Evolutionary conservation across 2,113 vertebrate species (phyloP), one percentile per base, ranked within the genome.

Genomic region (Galeopterus variegatus): DNA sequence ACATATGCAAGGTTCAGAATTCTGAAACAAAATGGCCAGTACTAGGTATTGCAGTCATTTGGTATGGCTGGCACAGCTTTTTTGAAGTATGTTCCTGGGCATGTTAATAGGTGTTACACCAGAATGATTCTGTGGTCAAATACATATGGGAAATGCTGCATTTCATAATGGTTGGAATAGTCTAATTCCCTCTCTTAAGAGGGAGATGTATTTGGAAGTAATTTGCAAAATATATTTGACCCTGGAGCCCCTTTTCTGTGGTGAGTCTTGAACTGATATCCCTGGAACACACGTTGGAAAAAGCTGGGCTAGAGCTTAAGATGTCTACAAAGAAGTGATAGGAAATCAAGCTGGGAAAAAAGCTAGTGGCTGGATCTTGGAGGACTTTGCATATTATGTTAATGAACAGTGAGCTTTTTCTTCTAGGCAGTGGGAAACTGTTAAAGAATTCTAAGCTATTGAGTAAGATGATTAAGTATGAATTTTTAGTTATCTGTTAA

Each of bases 401-500:
- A 80, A 84, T 33, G 92, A 94, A 88, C 6, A 60, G 1, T 79
- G 73, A 45, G 50, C 60, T 81, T 87, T 80, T 80, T 87, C 73
- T n/a, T 84, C 64, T 73, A 60, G 33, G 6, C 50, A 52, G 10
- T 73, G 18, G 36, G 41, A 73, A 84, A 93, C 48, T 48, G 33
- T 64, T 77, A 41, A 75, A 58, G 41, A 79, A 54, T n/a, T 85
- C 73, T 70, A 86, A 94, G 31, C 24, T 90, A n/a, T 64, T 84
- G 50, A 26, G 13, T 93, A 87, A 86, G 36, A 60, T 80, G 58
- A 45, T 79, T 70, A 82, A 81, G 50, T 88, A 14, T 94, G 18
- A 95, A 93, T 88, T 65, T 97, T 73, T 64, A 85, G 21, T 85
- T 94, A 50, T n/a, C 33, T 60, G 15, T 60, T 92, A 87, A 83